These are phyloP conservation scores for Irena cyanogastra DNA, from an alignment of 2,113 vertebrate species.

Conservation along the genomic window DNA sequence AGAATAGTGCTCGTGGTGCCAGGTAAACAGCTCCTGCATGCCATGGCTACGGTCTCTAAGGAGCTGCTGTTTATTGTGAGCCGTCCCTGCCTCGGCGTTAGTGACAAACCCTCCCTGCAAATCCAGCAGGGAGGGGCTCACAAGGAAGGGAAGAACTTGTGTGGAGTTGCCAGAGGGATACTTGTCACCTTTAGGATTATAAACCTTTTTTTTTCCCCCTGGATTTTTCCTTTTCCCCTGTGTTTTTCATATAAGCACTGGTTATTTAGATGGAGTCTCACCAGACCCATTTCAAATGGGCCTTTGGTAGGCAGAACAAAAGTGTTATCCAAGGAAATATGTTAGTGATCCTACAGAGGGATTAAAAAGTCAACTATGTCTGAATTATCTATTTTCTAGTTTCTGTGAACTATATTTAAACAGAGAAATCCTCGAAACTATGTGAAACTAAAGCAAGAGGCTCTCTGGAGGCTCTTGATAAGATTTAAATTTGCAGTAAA, in stretches of 20 bases:
- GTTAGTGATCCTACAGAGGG: background rate
- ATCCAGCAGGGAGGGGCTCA: background rate
- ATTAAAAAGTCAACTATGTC: background rate
- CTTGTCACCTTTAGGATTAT: conserved; percentile 36
- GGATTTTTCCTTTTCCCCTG: conserved; percentile 45
- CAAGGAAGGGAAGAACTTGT: background rate
- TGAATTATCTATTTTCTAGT: conserved; percentile 3
- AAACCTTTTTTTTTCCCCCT: background rate
- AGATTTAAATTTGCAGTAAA: background rate
- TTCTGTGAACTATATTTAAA: background rate
- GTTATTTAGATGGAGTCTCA: conserved; percentile 60
- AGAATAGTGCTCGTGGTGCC: conserved; percentile 31
- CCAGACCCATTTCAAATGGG: conserved; percentile 67
- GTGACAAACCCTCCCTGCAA: conserved; percentile 39
- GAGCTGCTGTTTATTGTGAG: conserved; percentile 66
- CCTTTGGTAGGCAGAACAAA: conserved; percentile 60
- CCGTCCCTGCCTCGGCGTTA: background rate
- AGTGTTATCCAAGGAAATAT: background rate
- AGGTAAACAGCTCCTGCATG: conserved; percentile 54
- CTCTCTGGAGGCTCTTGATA: background rate
- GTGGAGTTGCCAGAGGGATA: conserved; percentile 10
- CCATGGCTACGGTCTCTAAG: conserved; percentile 73
- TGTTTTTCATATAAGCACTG: conserved; percentile 44
- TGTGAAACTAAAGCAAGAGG: background rate
- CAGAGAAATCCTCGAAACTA: background rate